Evolutionary conservation across 2,888 invertebrate genomes (phyloP).

Genomic region (Hedychridium roseum): DNA sequence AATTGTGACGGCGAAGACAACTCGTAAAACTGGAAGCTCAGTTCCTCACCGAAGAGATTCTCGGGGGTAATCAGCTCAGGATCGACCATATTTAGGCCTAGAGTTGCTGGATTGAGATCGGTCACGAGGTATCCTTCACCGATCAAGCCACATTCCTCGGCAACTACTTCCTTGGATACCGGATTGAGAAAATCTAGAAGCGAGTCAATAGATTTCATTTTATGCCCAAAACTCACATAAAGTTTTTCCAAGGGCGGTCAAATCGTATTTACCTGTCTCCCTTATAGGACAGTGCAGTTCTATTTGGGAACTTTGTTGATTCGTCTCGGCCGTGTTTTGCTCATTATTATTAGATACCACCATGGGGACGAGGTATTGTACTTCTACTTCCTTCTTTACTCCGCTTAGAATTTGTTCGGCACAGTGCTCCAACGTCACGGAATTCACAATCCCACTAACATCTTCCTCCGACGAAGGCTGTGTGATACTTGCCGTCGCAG

Average conservation of each 20-base stretch:
- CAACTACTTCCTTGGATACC: conserved; percentile 81
- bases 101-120: conserved; percentile 66
- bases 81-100: conserved; percentile 66
- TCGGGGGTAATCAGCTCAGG: conserved; percentile 66
- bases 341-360: conserved; percentile 41
- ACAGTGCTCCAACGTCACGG: conserved; percentile 66
- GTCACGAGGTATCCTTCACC: conserved; percentile 67
- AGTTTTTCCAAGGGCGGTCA: no score
- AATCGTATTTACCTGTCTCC: conserved; percentile 53
- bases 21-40: conserved; percentile 67
- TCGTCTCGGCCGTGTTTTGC: conserved; percentile 21
- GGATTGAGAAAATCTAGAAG: conserved; percentile 68
- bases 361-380: conserved; percentile 66
- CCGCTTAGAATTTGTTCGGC: conserved; percentile 71
- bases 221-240: not conserved
- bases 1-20: conserved; percentile 60
- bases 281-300: conserved; percentile 46
- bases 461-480: conserved; percentile 50
- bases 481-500: conserved; percentile 68
- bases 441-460: conserved; percentile 41
- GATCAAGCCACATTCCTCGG: conserved; percentile 79
- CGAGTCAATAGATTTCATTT: conserved; percentile 8
- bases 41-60: conserved; percentile 66
- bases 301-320: conserved; percentile 30
- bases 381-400: conserved; percentile 69